Percentiles rank a stretch among this genome's conserved stretches.
phyloP scores from a whole-genome alignment of 2,888 invertebrate genomes.

The Microdon myrmicae region DNA sequence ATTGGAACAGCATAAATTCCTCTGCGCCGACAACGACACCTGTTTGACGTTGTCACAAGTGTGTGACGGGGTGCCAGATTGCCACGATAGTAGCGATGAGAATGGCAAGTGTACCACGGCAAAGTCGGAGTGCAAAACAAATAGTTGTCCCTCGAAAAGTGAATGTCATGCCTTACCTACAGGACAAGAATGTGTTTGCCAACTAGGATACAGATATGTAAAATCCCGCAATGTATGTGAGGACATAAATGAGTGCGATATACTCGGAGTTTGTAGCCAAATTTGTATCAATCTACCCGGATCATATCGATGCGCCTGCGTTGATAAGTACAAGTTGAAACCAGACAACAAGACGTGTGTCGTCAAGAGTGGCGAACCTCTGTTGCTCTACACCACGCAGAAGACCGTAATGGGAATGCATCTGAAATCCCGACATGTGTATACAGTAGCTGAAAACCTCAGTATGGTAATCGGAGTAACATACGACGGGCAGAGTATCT shows the following conservation, averaged over 20 bases:
- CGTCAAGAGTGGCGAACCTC: slow-evolving; percentile 72
- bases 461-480: slow-evolving; percentile 74
- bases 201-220: slow-evolving; percentile 62
- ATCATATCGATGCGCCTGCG: slow-evolving; percentile 74
- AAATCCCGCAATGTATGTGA: slow-evolving; percentile 56
- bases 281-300: slow-evolving; percentile 72
- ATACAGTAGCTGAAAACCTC: slow-evolving; percentile 68
- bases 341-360: slow-evolving; percentile 70
- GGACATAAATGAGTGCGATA: slow-evolving; percentile 75
- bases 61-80: slow-evolving; percentile 71
- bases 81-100: slow-evolving; percentile 75
- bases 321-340: slow-evolving; percentile 69
- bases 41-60: slow-evolving; percentile 69
- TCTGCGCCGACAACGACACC: slow-evolving; percentile 69
- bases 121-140: slow-evolving; percentile 56
- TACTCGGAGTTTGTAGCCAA: slow-evolving; percentile 76
- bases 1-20: slow-evolving; percentile 67
- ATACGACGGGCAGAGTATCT: slow-evolving; percentile 76
- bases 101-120: slow-evolving; percentile 63
- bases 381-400: slow-evolving; percentile 76
- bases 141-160: slow-evolving; percentile 62
- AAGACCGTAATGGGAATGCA: slow-evolving; percentile 74
- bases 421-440: slow-evolving; percentile 68
- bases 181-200: slow-evolving; percentile 73
- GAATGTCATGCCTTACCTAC: slow-evolving; percentile 67